Conservation (phyloP, 2,888 invertebrate species). For the Chydorus sphaericus region DNA sequence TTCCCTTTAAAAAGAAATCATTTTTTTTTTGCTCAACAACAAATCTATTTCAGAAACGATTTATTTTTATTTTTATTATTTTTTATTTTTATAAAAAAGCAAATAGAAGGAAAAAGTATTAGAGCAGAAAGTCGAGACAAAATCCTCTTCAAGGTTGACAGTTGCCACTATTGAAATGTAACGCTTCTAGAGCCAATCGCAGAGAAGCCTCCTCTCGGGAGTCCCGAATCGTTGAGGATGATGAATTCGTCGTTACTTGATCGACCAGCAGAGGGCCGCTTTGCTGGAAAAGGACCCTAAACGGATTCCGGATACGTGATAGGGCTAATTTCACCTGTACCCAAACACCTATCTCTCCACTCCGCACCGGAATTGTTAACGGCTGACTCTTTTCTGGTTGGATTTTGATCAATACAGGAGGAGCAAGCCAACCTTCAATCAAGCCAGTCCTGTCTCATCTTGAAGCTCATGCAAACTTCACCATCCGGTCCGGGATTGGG, state of each 20-base stretch:
- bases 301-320: not conserved
- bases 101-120: too few relatives aligned
- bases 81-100: too few relatives aligned
- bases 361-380: not conserved
- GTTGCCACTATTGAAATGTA: too few relatives aligned
- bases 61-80: too few relatives aligned
- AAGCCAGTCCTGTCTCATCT: not conserved
- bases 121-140: too few relatives aligned
- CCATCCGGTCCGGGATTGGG: not conserved
- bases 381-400: not conserved
- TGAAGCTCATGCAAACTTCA: not conserved
- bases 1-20: too few relatives aligned
- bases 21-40: too few relatives aligned
- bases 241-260: not conserved
- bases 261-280: not conserved
- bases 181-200: not conserved
- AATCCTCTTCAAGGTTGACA: too few relatives aligned
- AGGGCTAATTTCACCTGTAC: not conserved
- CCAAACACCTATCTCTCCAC: not conserved
- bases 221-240: not conserved
- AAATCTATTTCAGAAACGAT: too few relatives aligned
- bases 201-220: too few relatives aligned
- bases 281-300: constrained; percentile 5
- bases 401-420: constrained; percentile 2
- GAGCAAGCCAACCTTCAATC: not conserved